Base-by-base conservation (phyloP, 2,113 vertebrate genomes). In the Lonchura striata region DNA sequence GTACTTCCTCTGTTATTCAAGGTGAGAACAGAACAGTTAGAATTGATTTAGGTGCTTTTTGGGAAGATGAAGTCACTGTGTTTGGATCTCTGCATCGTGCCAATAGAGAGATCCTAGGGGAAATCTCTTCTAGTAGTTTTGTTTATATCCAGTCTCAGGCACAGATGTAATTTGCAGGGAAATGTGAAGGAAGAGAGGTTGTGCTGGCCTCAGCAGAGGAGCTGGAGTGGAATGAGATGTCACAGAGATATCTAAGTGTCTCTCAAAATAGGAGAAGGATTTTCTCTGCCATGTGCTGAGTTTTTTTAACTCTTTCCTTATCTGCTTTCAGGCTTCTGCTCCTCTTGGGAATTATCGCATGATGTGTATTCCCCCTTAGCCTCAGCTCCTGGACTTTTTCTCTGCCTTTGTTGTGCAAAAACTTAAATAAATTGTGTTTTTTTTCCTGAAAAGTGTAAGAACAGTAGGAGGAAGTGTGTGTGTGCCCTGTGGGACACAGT, bases 1-100 rank as follows among this genome's bases (percentile, higher is more conserved):
- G 5, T 10, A 59, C 83, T 97, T 97, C 93, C 95, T 90, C 92
- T 96, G 88, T 92, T 96, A 41, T 94, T 90, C 94, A 95, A 96
- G 95, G 95, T 95, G 90, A 96, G 79, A 93, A 94, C 82, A 92
- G 79, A 70, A 47, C 2, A 6, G 82, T 86, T 96, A 71, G 76
- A 53, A 88, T 41, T 94, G 88, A 93, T 95, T 93, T 74, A 83
- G 92, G 81, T 90, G 90, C 90, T 96, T 92, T 92, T 89, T 81
- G 96, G 94, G 93, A 81, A 96, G 95, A 95, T 96, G 96, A 97
- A 93, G 92, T 97, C 96, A 96, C 90, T 49, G 1, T 95, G 85
- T 96, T 96, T 96, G 95, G 64, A 90, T 84, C 86, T 92, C 56
- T 81, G 60, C 52, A 18, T 70, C 11, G 28, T 97, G 95, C 90